Evolutionary conservation across 2,888 invertebrate genomes (phyloP), one percentile per base, ranked within the genome.

Genomic region (Omphaloscelis lunosa): DNA sequence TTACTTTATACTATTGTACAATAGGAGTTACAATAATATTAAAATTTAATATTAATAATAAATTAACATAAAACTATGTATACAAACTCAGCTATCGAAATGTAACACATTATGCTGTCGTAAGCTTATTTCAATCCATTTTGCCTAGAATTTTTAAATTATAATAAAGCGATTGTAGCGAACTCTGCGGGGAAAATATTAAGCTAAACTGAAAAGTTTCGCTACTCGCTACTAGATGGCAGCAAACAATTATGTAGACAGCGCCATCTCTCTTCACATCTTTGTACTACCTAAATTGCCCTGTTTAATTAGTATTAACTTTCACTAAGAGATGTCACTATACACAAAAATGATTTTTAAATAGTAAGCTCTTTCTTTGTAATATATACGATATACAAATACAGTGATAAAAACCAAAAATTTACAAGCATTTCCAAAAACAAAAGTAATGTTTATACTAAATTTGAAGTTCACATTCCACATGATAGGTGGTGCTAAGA

Each of bases 191-290:
- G 0, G 34, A 53, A 45, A 39, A 8, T 17, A 3, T 1, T 23
- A 41, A 56, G 69, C 17, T 51, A 23, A 23, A 11, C 6, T 1
- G 0, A 23, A 11, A 71, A 83, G 66, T 82, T 71, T 20, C 0
- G 56, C 85, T 86, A 89, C 69, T 88, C 56, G 9, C 17, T 66
- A 71, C 77, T 84, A 91, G 91, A 84, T 90, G 90, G 75, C 86
- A 45, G 53, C 5, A 41, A 15, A 7, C 0, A 0, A 17, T 0
- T 15, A 0, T 11, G 0, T 9, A 1, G 8, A 20, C 20, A 68
- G 17, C 45, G 87, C 61, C 78, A 75, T 86, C 85, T 85, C 2
- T 61, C 12, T 0, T 45, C 7, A 27, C 0, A 9, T 1, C 0
- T 6, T 0, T 34, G 41, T 27, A 73, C 53, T 63, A 71, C 2